Conservation (phyloP, 2,888 invertebrate genomes). For the Melinopterus prodromus region DNA sequence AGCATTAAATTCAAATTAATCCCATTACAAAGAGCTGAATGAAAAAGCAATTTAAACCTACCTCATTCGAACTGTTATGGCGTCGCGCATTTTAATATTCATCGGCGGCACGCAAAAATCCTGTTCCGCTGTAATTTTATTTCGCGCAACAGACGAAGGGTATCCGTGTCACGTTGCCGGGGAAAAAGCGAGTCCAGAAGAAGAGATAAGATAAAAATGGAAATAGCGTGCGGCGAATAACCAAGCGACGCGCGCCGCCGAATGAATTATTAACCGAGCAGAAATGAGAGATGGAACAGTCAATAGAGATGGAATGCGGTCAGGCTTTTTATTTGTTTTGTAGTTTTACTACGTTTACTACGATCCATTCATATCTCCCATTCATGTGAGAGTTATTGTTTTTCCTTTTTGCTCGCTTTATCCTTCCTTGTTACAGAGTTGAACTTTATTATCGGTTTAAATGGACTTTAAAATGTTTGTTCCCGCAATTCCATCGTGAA, state of each 20-base stretch:
- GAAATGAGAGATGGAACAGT: conserved; percentile 41
- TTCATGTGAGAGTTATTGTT: conserved; percentile 51
- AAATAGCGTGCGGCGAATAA: conserved; percentile 32
- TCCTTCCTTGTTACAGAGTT: conserved; percentile 28
- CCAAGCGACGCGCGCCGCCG: conserved; percentile 29
- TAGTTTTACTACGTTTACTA: conserved; percentile 61
- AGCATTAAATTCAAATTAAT: conserved; percentile 38
- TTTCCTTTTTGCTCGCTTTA: conserved; percentile 36
- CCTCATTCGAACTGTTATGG: conserved; percentile 32
- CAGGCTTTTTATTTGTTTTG: conserved; percentile 61
- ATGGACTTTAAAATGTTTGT: conserved; percentile 5
- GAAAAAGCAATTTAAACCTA: conserved; percentile 39
- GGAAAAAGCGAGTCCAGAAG: conserved; percentile 19
- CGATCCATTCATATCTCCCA: conserved; percentile 59
- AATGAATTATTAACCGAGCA: conserved; percentile 35
- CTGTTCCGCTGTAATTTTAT: conserved; percentile 28
- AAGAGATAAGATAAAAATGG: conserved; percentile 36
- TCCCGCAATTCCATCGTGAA: background rate
- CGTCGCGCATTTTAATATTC: conserved; percentile 29
- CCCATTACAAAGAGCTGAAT: conserved; percentile 36
- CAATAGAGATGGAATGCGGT: conserved; percentile 54
- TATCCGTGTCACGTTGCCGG: conserved; percentile 22
- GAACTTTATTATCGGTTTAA: conserved; percentile 34
- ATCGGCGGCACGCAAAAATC: conserved; percentile 19
- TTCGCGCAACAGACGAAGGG: conserved; percentile 19